Base-by-base conservation (phyloP, 1,140 invertebrate genomes). In the Episyrphus balteatus region DNA sequence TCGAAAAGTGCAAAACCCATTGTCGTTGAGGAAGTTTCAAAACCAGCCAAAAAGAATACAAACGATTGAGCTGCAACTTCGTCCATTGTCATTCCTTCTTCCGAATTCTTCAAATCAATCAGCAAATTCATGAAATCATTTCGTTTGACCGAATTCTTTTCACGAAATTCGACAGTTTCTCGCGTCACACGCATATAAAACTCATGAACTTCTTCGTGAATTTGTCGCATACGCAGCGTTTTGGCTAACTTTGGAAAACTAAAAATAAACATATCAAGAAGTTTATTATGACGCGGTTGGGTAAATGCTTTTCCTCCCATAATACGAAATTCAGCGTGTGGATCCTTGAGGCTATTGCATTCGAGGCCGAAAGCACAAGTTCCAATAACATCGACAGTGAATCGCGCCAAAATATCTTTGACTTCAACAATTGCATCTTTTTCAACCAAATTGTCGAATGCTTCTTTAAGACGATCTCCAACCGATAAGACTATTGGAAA, bases 1-100 rank as follows among this genome's bases (percentile, higher is more conserved):
- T 71, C 67, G 32, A 69, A 70, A 2, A 82, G 53, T 0, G 74
- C 54, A 32, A 69, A 72, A 2, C 69, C 58, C 47, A 81, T 62
- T 1, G 73, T 71, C 0, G 70, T 73, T 0, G 74, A 69, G 2
- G 77, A 77, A 0, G 80, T 82, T 39, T 81, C 81, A 47, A 73
- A 80, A 6, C 79, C 78, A 45, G 77, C 78, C 15, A 76, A 42
- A 57, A 59, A 76, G 55, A 81, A 71, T 44, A 69, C 19, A 52
- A 70, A 55, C 49, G 73, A 54, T 68, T 77, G 55, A 56, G 76
- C 68, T 14, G 53, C 60, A 13, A 68, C 32, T 39, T 56, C 54
- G 5, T 57, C 51, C 5, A 55, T 40, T 8, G 46, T 46, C 14
- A 61, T 11, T 0, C 57, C 0, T 50, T 48, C 11, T 51, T 39